phyloP scores from a whole-genome alignment of 2,797 vertebrate species.

The Pseudochromis fuscus region DNA sequence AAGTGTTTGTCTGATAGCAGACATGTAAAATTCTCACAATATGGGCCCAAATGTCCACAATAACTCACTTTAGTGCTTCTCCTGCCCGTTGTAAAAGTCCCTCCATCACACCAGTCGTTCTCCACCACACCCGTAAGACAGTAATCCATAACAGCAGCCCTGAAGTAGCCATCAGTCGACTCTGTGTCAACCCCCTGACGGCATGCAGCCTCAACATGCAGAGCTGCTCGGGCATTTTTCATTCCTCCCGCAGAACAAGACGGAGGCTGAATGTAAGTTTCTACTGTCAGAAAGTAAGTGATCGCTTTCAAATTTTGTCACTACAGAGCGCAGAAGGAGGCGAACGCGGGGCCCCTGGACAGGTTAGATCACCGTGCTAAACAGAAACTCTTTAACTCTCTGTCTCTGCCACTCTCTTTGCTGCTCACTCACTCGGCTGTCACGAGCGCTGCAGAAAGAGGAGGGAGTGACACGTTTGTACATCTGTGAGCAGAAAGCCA shows the following conservation, averaged over 20 bases:
- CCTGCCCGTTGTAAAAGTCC: background rate
- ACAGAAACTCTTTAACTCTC: conserved; percentile 40
- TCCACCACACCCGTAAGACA: conserved; percentile 6
- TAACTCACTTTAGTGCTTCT: conserved; percentile 12
- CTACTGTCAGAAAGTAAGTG: conserved; percentile 36
- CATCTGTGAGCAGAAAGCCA: conserved; percentile 23
- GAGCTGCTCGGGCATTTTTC: conserved; percentile 30
- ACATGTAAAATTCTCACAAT: background rate
- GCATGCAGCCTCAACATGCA: background rate
- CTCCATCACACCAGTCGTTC: conserved; percentile 8
- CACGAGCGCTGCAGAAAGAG: conserved; percentile 8
- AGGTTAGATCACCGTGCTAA: conserved; percentile 49
- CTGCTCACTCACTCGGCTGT: conserved; percentile 21
- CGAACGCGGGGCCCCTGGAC: conserved; percentile 36
- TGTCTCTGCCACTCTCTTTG: conserved; percentile 29
- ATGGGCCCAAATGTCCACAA: background rate
- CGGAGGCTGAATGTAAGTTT: conserved; percentile 23
- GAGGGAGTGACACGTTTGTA: conserved; percentile 23
- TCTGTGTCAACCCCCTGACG: background rate
- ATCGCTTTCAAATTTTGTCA: conserved; percentile 31
- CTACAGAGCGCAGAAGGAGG: conserved; percentile 12
- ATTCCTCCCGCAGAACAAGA: conserved; percentile 30
- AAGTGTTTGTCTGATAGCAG: background rate
- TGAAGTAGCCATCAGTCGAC: conserved; percentile 36
- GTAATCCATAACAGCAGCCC: conserved; percentile 25